phyloP scores from a whole-genome alignment of 2,113 vertebrate genomes.

The Pyrgilauda ruficollis region DNA sequence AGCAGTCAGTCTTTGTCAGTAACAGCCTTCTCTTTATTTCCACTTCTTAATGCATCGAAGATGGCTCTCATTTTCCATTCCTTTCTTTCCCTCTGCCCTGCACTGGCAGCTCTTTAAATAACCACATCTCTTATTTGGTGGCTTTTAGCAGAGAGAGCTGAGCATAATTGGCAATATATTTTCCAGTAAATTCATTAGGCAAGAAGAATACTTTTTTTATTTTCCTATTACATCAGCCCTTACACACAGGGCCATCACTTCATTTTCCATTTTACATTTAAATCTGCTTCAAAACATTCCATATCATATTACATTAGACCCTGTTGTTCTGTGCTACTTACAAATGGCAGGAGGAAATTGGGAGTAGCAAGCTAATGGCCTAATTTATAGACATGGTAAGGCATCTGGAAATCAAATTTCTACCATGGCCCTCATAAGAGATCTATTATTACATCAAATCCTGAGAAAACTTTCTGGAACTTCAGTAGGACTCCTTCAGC shows the following conservation, averaged over 20 bases:
- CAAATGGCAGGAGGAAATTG: constrained; percentile 59
- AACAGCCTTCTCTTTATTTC: neutral
- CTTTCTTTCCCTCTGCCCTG: neutral
- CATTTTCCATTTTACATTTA: constrained; percentile 66
- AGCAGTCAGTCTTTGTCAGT: neutral
- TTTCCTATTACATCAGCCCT: neutral
- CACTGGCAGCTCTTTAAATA: neutral
- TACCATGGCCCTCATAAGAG: neutral
- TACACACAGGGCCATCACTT: constrained; percentile 9
- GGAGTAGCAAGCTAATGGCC: constrained; percentile 14
- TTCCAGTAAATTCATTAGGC: constrained; percentile 53
- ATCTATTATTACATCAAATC: neutral
- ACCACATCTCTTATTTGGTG: neutral
- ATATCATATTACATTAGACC: constrained; percentile 14
- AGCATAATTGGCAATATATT: constrained; percentile 1
- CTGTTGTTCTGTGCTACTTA: neutral
- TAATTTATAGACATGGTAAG: constrained; percentile 35
- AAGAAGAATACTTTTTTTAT: constrained; percentile 27
- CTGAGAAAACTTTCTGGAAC: neutral
- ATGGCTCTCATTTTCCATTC: neutral
- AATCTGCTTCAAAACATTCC: constrained; percentile 37
- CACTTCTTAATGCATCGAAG: neutral
- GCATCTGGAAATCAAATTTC: neutral
- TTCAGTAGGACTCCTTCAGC: neutral
- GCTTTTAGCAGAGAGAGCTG: constrained; percentile 3